Evolutionary conservation across 1,140 invertebrate species (phyloP).

Genomic region (Eurosta solidaginis): DNA sequence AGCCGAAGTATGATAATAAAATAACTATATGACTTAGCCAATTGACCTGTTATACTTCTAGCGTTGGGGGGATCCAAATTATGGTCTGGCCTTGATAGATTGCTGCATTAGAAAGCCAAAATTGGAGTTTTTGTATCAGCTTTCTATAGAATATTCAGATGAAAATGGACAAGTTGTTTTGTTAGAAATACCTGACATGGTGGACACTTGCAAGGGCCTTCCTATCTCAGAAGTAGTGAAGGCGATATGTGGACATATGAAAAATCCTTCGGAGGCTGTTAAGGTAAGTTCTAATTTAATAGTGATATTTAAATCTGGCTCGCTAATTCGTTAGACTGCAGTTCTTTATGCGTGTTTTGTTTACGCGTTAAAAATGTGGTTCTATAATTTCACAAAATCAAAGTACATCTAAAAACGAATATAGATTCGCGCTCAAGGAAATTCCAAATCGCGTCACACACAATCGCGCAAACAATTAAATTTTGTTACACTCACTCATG

Average conservation of each 20-base stretch:
- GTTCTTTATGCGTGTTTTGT: no score
- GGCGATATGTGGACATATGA: slow-evolving; percentile 55
- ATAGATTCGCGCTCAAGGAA: no score
- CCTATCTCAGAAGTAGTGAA: slow-evolving; percentile 50
- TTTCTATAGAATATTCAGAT: slow-evolving; percentile 55
- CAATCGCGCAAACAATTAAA: no score
- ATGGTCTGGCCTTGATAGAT: slow-evolving; percentile 52
- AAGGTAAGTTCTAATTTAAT: slow-evolving; percentile 39
- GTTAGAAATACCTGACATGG: slow-evolving; percentile 54
- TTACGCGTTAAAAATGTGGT: no score
- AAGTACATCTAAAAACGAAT: no score
- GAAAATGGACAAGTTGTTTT: slow-evolving; percentile 53
- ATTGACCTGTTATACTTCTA: slow-evolving; percentile 34
- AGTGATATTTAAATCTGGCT: background rate
- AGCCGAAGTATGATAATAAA: slow-evolving; percentile 70
- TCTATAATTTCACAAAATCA: no score
- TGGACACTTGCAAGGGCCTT: slow-evolving; percentile 50
- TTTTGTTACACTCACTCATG: no score
- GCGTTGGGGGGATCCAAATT: slow-evolving; percentile 56
- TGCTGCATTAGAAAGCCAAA: slow-evolving; percentile 55
- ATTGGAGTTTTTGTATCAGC: slow-evolving; percentile 53
- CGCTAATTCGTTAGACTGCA: no score
- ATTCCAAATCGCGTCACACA: no score
- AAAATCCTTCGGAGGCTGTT: slow-evolving; percentile 55
- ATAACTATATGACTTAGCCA: background rate